phyloP scores from a whole-genome alignment of 1,140 invertebrate species.

The Bathynomus jamesi region DNA sequence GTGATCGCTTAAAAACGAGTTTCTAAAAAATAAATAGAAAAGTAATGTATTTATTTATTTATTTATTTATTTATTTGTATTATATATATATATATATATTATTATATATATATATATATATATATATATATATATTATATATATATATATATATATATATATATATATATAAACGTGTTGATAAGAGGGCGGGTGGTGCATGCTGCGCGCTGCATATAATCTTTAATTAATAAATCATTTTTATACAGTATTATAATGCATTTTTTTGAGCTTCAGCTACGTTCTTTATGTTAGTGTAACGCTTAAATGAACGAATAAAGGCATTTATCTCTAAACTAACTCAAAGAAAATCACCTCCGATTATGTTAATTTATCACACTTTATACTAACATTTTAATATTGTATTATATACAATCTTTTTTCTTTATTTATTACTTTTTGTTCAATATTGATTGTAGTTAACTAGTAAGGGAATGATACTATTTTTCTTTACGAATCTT shows the following conservation, averaged over 20 bases:
- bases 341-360: too few species aligned
- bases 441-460: neutral
- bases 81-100: conserved; percentile 1
- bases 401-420: neutral
- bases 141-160: conserved; percentile 3
- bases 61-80: neutral
- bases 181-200: too few species aligned
- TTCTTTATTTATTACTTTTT: neutral
- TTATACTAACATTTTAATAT: neutral
- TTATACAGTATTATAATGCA: neutral
- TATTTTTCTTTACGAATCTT: neutral
- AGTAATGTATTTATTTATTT: neutral
- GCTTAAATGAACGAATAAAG: neutral
- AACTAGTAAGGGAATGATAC: neutral
- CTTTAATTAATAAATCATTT: neutral
- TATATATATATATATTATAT: conserved; percentile 2
- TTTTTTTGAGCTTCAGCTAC: neutral
- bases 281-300: neutral
- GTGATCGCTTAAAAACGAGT: too few species aligned
- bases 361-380: neutral
- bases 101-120: neutral
- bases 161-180: neutral
- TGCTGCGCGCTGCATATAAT: too few species aligned
- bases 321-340: neutral
- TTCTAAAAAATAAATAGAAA: too few species aligned